Evolutionary conservation across 2,797 vertebrate species (phyloP).

Genomic region (Dendrocincla fuliginosa): DNA sequence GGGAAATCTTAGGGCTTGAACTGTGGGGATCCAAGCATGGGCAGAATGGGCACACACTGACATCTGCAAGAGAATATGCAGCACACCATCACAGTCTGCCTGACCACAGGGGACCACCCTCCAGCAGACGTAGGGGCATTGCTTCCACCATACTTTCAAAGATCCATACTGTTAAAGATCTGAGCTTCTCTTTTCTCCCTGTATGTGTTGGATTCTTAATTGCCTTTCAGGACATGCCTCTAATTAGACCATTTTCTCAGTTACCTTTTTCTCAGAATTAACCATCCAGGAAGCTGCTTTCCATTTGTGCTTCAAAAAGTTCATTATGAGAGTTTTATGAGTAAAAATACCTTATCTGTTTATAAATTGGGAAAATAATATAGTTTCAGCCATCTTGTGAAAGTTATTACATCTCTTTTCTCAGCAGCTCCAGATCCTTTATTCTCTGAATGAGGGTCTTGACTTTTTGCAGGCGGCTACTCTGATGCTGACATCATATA

Average conservation of each 20-base stretch:
- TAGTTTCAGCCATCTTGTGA: neutral
- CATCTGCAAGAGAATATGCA: neutral
- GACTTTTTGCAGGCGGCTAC: neutral
- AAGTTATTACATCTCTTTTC: neutral
- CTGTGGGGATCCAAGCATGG: neutral
- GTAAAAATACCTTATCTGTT: neutral
- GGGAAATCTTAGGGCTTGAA: slow-evolving; percentile 21
- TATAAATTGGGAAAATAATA: neutral
- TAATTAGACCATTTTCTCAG: neutral
- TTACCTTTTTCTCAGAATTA: neutral
- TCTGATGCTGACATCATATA: neutral
- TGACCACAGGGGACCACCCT: neutral
- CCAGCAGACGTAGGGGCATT: neutral
- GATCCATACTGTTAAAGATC: neutral
- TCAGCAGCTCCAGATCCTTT: neutral
- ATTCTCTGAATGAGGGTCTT: neutral
- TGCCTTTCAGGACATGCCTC: neutral
- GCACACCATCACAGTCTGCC: rapidly evolving
- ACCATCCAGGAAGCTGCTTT: neutral
- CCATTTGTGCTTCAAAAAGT: neutral
- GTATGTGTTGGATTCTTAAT: neutral
- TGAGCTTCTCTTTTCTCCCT: neutral
- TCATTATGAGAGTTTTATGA: neutral
- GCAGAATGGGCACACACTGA: neutral
- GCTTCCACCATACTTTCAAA: neutral